Evolutionary conservation across 2,797 vertebrate species (phyloP).

Genomic region (Microctenopoma steveboyesi): DNA sequence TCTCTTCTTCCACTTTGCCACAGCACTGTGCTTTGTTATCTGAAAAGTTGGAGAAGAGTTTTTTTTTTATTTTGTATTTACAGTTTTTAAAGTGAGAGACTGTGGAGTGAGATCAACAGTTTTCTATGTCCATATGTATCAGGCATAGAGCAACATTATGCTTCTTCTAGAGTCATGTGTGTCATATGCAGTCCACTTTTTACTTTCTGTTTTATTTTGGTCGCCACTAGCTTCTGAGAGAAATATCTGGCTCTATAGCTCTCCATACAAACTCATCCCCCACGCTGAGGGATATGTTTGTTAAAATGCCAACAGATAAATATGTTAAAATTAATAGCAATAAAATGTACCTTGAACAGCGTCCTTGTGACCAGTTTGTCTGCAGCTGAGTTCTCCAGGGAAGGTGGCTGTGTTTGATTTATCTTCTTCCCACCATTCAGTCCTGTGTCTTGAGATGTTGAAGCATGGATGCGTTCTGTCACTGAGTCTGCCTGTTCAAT

Average conservation of each 20-base stretch:
- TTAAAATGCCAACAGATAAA: too few relatives aligned
- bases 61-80: too few relatives aligned
- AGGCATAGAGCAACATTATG: neutral
- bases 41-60: constrained; percentile 52
- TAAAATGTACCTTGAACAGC: constrained; percentile 65
- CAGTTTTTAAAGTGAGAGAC: neutral
- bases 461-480: constrained; percentile 78
- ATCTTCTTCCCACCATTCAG: constrained; percentile 40
- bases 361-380: constrained; percentile 85
- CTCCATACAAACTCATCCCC: too few relatives aligned
- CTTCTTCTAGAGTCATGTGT: neutral
- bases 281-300: too few relatives aligned
- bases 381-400: constrained; percentile 82
- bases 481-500: constrained; percentile 85
- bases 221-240: too few relatives aligned
- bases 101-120: too few relatives aligned
- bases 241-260: neutral
- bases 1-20: constrained; percentile 81
- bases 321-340: neutral
- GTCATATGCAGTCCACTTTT: neutral
- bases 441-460: constrained; percentile 66
- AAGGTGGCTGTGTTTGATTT: constrained; percentile 44
- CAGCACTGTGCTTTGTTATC: constrained; percentile 84
- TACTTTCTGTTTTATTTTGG: neutral
- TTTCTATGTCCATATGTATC: too few relatives aligned